Evolutionary conservation across 2,888 invertebrate species (phyloP).

Genomic region (Oegoconia quadripuncta): DNA sequence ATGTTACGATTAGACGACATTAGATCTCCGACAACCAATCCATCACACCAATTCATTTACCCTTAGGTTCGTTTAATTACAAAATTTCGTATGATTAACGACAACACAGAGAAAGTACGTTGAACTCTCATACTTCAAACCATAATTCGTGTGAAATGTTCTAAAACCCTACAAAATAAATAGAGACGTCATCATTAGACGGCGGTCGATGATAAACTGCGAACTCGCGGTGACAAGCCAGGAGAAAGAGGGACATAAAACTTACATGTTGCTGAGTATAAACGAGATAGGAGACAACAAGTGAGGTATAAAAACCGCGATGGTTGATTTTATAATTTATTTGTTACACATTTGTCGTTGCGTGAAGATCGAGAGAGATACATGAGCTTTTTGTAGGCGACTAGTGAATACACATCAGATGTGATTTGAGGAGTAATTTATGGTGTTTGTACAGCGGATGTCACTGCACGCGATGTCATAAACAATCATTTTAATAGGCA

Average conservation of each 20-base stretch:
- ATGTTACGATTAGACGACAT: background rate
- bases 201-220: constrained; percentile 68
- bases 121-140: constrained; percentile 55
- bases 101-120: constrained; percentile 29
- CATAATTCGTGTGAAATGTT: constrained; percentile 55
- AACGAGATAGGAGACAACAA: constrained; percentile 44
- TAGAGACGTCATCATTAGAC: constrained; percentile 68
- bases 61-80: constrained; percentile 11
- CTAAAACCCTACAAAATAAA: constrained; percentile 56
- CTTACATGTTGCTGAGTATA: constrained; percentile 30
- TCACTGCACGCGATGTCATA: constrained; percentile 55
- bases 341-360: constrained; percentile 79
- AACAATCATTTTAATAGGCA: constrained; percentile 33
- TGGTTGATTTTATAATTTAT: constrained; percentile 79
- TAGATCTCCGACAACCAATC: constrained; percentile 6
- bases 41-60: constrained; percentile 7
- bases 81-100: constrained; percentile 12
- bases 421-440: constrained; percentile 77
- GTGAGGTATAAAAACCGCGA: constrained; percentile 66
- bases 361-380: constrained; percentile 76
- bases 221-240: constrained; percentile 52
- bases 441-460: constrained; percentile 68
- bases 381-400: constrained; percentile 71
- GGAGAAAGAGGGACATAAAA: constrained; percentile 39
- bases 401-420: constrained; percentile 70